These are phyloP conservation scores for Dicaeum eximium DNA, from an alignment of 2,113 vertebrate species.

Conservation along the genomic window DNA sequence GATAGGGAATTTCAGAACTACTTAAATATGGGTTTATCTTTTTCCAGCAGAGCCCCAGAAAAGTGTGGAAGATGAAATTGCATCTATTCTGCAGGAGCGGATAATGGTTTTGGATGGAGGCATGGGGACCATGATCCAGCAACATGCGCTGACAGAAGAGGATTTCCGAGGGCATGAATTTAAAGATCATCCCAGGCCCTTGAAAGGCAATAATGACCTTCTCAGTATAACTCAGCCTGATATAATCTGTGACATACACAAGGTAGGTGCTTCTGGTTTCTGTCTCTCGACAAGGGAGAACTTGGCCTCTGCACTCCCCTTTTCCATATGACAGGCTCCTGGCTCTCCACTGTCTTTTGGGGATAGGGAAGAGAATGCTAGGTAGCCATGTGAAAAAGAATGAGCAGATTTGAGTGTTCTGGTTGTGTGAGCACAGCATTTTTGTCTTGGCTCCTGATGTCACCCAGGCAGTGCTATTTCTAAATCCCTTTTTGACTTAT, in stretches of 20 bases:
- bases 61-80: slow-evolving; percentile 76
- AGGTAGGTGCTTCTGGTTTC: slow-evolving; percentile 73
- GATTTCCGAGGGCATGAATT: slow-evolving; percentile 88
- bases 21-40: neutral
- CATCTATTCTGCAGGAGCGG: slow-evolving; percentile 77
- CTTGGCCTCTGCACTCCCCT: neutral
- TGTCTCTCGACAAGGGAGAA: neutral
- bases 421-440: neutral
- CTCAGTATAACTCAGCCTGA: slow-evolving; percentile 89
- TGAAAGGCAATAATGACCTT: slow-evolving; percentile 96
- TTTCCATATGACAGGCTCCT: neutral
- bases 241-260: slow-evolving; percentile 88
- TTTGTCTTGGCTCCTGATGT: neutral
- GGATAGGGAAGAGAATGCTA: neutral
- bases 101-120: slow-evolving; percentile 95
- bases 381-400: neutral
- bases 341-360: neutral
- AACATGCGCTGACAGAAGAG: slow-evolving; percentile 77
- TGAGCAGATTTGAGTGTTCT: slow-evolving; percentile 29
- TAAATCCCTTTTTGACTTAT: neutral
- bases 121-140: slow-evolving; percentile 99
- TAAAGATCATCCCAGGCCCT: slow-evolving; percentile 77
- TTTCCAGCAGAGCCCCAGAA: slow-evolving; percentile 3
- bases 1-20: neutral
- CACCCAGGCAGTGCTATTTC: neutral